Percentiles rank a stretch among this genome's conserved stretches.
Conservation (phyloP, 2,113 vertebrate species). For the Eulemur macaco region DNA sequence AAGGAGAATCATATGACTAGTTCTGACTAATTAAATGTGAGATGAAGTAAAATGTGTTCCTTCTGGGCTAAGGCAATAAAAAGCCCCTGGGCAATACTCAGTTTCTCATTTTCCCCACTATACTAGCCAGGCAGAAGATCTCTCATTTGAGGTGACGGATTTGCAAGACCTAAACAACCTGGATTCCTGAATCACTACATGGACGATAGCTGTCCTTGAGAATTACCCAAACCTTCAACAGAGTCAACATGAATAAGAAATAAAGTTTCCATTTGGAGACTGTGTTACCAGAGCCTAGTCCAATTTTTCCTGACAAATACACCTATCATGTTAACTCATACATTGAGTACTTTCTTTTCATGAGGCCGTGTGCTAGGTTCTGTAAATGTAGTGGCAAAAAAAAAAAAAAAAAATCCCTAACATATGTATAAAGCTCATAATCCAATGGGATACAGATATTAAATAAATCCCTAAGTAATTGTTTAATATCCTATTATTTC, state of each 20-base stretch:
- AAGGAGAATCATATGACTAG: background rate
- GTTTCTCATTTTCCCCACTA: background rate
- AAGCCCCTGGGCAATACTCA: background rate
- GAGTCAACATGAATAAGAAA: background rate
- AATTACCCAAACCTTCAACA: background rate
- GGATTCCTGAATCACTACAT: background rate
- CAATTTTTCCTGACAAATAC: background rate
- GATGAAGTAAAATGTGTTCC: background rate
- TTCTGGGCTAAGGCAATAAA: background rate
- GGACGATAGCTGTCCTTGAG: background rate
- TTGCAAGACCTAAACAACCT: background rate
- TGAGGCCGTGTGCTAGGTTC: background rate
- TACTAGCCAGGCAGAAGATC: background rate
- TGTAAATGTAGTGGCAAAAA: background rate
- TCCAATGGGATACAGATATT: background rate
- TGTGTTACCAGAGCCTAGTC: background rate
- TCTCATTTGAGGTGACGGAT: background rate
- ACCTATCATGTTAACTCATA: background rate
- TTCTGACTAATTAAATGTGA: background rate
- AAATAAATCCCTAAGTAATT: background rate
- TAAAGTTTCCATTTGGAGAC: background rate
- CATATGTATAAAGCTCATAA: background rate
- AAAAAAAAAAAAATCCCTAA: background rate
- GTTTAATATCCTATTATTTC: background rate
- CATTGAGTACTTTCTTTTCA: background rate